A percentile compares a stretch with the other conserved stretches of the same genome.
Evolutionary conservation across 2,888 invertebrate genomes (phyloP).

Genomic region (Watsonalla cultraria): DNA sequence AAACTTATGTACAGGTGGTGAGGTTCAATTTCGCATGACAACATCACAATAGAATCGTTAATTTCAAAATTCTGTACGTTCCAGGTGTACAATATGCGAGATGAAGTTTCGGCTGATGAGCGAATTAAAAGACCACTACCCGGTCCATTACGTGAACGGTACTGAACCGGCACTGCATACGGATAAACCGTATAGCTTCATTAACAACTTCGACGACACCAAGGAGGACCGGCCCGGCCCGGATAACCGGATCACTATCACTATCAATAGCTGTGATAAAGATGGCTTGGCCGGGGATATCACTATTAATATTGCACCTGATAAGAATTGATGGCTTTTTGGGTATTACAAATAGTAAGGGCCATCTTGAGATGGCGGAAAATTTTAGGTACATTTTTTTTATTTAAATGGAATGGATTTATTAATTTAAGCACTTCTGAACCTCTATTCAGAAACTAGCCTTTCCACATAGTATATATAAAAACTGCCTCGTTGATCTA

Average conservation of each 20-base stretch:
- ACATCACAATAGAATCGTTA: no score
- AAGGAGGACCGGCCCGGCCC: background rate
- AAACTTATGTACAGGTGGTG: no score
- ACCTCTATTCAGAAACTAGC: no score
- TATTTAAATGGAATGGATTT: no score
- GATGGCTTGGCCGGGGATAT: conserved; percentile 52
- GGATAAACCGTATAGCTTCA: background rate
- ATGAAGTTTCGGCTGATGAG: conserved; percentile 57
- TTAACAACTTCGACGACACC: background rate
- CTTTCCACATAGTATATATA: no score
- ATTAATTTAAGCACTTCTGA: no score
- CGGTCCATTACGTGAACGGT: conserved; percentile 52
- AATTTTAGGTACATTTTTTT: no score
- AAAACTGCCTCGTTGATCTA: no score
- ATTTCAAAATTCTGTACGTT: background rate
- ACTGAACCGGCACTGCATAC: conserved; percentile 15
- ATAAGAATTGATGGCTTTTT: background rate
- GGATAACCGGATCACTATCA: conserved; percentile 46
- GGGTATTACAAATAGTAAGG: no score
- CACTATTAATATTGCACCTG: conserved; percentile 43
- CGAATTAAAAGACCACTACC: conserved; percentile 67
- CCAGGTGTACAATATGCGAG: conserved; percentile 64
- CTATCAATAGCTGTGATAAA: conserved; percentile 45
- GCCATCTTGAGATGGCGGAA: no score
- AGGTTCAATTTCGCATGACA: no score